These are phyloP conservation scores for Periparus ater DNA, from an alignment of 2,797 vertebrate species.

Conservation along the genomic window DNA sequence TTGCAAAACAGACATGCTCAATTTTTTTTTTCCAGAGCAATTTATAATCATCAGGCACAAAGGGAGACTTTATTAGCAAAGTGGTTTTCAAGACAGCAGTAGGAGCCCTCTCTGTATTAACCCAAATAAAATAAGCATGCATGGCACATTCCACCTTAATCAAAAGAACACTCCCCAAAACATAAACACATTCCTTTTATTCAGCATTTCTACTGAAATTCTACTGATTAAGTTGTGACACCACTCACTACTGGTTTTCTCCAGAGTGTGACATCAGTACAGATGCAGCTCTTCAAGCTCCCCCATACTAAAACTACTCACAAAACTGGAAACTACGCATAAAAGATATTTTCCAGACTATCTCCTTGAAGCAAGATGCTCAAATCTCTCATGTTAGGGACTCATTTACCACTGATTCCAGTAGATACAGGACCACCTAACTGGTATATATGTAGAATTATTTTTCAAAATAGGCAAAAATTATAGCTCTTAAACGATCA, in stretches of 20 bases:
- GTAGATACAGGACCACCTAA: neutral
- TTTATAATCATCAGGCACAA: neutral
- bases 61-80: neutral
- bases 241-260: neutral
- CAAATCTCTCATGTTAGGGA: neutral
- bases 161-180: slow-evolving; percentile 30
- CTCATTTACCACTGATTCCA: neutral
- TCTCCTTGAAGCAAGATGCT: neutral
- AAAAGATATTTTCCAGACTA: neutral
- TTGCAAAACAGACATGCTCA: neutral
- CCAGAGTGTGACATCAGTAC: neutral
- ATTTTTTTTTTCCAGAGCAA: neutral
- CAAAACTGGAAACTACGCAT: neutral
- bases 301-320: neutral
- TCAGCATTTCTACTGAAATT: slow-evolving; percentile 2
- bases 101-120: neutral
- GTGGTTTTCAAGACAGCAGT: neutral
- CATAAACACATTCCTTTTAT: neutral
- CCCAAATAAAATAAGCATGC: neutral
- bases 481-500: neutral
- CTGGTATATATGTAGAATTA: neutral
- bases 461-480: neutral
- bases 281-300: neutral
- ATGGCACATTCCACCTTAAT: slow-evolving; percentile 31
- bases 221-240: neutral